These are phyloP conservation scores for Gallinago nigripennis DNA, from an alignment of 2,797 vertebrate genomes.

Conservation along the genomic window DNA sequence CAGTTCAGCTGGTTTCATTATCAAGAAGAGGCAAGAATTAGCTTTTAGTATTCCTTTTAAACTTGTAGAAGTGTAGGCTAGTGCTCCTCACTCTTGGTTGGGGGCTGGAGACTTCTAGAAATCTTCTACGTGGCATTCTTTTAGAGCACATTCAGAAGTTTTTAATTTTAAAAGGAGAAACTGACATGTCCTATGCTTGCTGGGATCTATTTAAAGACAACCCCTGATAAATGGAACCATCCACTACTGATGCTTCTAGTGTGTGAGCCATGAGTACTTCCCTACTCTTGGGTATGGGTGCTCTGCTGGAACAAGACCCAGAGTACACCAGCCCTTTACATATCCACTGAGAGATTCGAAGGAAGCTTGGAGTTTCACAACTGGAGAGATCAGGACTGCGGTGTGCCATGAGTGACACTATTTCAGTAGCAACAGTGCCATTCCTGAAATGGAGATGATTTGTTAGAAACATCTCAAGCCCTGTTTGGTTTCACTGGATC, in stretches of 20 bases:
- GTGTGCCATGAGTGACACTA: background rate
- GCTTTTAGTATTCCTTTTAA: background rate
- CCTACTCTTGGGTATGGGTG: background rate
- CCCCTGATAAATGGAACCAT: background rate
- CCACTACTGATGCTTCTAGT: background rate
- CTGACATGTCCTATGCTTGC: background rate
- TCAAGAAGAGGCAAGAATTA: background rate
- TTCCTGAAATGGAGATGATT: background rate
- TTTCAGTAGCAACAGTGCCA: background rate
- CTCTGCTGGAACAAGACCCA: background rate
- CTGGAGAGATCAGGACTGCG: background rate
- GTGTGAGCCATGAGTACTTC: background rate
- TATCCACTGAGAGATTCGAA: background rate
- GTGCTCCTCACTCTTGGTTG: background rate
- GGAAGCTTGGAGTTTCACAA: background rate
- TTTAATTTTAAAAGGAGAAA: background rate
- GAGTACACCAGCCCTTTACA: background rate
- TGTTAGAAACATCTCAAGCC: background rate
- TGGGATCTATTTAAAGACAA: background rate
- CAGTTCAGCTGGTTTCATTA: background rate
- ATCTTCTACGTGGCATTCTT: background rate
- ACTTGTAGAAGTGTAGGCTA: background rate
- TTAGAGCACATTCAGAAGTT: background rate
- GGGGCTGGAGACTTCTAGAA: background rate
- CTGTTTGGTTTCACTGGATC: background rate